A percentile compares a stretch with the other conserved stretches of the same genome.
phyloP scores from a whole-genome alignment of 2,888 invertebrate genomes.

The Cheilosia grossa region DNA sequence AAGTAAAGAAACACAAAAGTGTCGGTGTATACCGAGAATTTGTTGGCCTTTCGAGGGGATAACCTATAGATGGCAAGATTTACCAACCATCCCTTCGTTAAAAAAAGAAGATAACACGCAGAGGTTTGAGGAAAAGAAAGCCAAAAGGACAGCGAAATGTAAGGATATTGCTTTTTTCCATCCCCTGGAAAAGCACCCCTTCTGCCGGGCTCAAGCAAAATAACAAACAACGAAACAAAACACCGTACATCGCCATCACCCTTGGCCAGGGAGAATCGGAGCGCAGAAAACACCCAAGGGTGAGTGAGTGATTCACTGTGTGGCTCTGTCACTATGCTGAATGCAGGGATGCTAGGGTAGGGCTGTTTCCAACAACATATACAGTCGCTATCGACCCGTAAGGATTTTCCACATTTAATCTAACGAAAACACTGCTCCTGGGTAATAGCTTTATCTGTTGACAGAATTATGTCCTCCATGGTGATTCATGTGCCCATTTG shows the following conservation, averaged over 20 bases:
- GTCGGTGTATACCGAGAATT: conserved; percentile 27
- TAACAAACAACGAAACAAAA: conserved; percentile 68
- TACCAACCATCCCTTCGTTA: conserved; percentile 35
- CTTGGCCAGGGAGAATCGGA: conserved; percentile 34
- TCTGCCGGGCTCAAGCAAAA: conserved; percentile 40
- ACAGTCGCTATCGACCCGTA: conserved; percentile 44
- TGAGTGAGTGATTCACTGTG: conserved; percentile 65
- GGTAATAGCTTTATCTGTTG: conserved; percentile 83
- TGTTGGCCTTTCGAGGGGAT: conserved; percentile 44
- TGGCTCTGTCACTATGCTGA: conserved; percentile 56
- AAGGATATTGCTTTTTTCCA: conserved; percentile 67
- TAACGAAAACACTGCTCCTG: conserved; percentile 76
- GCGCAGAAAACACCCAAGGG: conserved; percentile 53
- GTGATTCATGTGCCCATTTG: conserved; percentile 80
- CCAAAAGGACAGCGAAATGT: conserved; percentile 48
- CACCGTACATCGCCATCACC: conserved; percentile 70
- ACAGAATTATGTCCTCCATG: conserved; percentile 81
- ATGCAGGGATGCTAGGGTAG: conserved; percentile 55
- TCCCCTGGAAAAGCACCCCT: conserved; percentile 57
- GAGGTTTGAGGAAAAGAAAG: conserved; percentile 50
- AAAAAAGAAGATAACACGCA: conserved; percentile 48
- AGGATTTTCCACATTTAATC: conserved; percentile 76
- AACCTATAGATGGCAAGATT: conserved; percentile 63
- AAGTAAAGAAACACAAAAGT: conserved; percentile 1
- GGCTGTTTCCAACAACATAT: conserved; percentile 25